These are phyloP conservation scores for Stercorarius parasiticus DNA, from an alignment of 2,113 vertebrate genomes.

Conservation along the genomic window DNA sequence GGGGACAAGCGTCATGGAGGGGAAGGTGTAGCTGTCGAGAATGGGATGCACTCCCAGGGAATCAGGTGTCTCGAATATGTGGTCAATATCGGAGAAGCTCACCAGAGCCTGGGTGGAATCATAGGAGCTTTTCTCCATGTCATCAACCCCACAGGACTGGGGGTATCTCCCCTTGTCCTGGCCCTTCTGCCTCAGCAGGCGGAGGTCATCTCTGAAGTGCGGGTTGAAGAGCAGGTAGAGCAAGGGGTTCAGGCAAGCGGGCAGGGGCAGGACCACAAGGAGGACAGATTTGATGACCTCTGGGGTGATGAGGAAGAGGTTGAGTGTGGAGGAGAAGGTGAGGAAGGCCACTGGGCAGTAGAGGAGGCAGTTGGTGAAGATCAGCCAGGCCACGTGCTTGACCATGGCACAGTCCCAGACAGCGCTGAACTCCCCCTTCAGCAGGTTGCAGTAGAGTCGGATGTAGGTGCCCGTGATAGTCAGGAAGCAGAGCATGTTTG, in stretches of 20 bases:
- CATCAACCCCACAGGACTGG: constrained; percentile 71
- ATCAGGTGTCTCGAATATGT: constrained; percentile 70
- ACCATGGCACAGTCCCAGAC: constrained; percentile 93
- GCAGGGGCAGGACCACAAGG: constrained; percentile 89
- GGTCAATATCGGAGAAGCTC: constrained; percentile 80
- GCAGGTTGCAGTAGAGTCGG: constrained; percentile 89
- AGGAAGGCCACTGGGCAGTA: constrained; percentile 94
- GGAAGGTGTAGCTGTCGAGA: constrained; percentile 66
- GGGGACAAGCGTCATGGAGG: constrained; percentile 79
- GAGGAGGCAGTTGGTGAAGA: constrained; percentile 92
- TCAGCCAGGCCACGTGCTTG: constrained; percentile 93
- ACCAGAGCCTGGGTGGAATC: constrained; percentile 87
- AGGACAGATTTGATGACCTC: constrained; percentile 90
- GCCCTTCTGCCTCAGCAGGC: constrained; percentile 72
- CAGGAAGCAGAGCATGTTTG: constrained; percentile 89
- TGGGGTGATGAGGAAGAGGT: constrained; percentile 86
- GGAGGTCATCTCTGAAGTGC: constrained; percentile 84
- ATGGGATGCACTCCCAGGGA: constrained; percentile 47
- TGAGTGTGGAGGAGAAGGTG: constrained; percentile 88
- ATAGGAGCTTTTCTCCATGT: constrained; percentile 89
- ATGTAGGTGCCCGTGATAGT: constrained; percentile 89
- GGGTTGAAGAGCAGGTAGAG: constrained; percentile 91
- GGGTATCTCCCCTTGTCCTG: constrained; percentile 68
- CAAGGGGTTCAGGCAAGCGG: constrained; percentile 90
- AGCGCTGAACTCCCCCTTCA: constrained; percentile 83